Percentiles rank a stretch among this genome's conserved stretches.
These are phyloP conservation scores for Crotophaga sulcirostris DNA, from an alignment of 2,113 vertebrate genomes.

Conservation along the genomic window DNA sequence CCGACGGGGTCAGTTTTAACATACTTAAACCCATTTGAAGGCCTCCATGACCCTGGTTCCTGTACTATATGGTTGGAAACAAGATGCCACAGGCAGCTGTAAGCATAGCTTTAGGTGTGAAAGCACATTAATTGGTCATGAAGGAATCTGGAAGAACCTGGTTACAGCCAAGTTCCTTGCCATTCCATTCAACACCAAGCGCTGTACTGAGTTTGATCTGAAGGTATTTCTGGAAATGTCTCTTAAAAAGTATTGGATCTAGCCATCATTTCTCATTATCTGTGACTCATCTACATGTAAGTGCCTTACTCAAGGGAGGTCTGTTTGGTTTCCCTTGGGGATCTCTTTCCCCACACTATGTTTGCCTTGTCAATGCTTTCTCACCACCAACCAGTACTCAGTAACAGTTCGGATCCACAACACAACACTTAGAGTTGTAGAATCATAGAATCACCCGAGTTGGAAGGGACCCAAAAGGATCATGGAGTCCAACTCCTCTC, in stretches of 20 bases:
- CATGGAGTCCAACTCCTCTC: too few species aligned
- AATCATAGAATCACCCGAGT: too few species aligned
- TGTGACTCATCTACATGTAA: neutral
- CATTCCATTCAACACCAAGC: fast-evolving
- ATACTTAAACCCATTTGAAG: neutral
- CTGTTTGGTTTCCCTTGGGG: neutral
- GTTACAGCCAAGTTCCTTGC: neutral
- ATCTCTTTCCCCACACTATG: neutral
- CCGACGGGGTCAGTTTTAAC: neutral
- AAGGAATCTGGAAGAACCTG: neutral
- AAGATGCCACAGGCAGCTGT: neutral
- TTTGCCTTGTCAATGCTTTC: neutral
- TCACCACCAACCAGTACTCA: neutral
- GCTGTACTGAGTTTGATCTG: neutral
- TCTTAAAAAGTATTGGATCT: neutral
- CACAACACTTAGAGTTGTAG: neutral
- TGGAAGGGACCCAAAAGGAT: too few species aligned
- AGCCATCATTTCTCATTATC: neutral
- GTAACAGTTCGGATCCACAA: fast-evolving
- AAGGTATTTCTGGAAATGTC: neutral
- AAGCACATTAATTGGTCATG: neutral
- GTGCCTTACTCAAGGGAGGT: neutral
- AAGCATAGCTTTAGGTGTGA: neutral
- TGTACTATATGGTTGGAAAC: neutral
- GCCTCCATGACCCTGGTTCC: neutral